A percentile compares a stretch with the other conserved stretches of the same genome.
Evolutionary conservation across 2,797 vertebrate genomes (phyloP).

Genomic region (Chaetodon trifasciatus): DNA sequence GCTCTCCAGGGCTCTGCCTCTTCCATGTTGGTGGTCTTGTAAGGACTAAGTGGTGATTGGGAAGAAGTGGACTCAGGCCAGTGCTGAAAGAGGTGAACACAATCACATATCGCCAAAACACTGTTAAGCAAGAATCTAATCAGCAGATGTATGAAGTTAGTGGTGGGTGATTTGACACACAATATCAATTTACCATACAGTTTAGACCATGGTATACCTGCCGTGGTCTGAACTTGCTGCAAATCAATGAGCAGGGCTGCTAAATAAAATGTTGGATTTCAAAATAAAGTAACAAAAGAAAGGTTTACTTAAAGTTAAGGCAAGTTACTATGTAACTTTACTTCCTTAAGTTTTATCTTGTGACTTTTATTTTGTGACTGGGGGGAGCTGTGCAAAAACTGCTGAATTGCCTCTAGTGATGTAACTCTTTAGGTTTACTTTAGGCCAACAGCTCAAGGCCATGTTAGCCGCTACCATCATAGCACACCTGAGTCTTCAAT

Average conservation of each 20-base stretch:
- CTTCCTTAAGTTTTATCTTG: no score
- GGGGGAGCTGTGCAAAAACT: no score
- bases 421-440: no score
- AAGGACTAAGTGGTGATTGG: constrained; percentile 33
- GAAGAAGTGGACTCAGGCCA: constrained; percentile 22
- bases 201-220: background rate
- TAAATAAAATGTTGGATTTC: background rate
- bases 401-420: no score
- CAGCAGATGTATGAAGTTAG: background rate
- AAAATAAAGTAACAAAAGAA: background rate
- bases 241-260: background rate
- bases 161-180: background rate
- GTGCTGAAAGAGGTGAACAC: constrained; percentile 73
- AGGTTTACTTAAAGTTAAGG: no score
- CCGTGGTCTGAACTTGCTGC: background rate
- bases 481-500: background rate
- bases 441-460: background rate
- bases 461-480: background rate
- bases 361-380: no score
- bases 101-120: constrained; percentile 56
- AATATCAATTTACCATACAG: background rate
- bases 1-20: constrained; percentile 41
- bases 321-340: no score
- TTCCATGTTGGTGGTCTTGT: constrained; percentile 31
- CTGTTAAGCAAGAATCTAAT: constrained; percentile 23